Evolutionary conservation across 2,113 vertebrate genomes (phyloP).

Genomic region (Apteryx owenii): DNA sequence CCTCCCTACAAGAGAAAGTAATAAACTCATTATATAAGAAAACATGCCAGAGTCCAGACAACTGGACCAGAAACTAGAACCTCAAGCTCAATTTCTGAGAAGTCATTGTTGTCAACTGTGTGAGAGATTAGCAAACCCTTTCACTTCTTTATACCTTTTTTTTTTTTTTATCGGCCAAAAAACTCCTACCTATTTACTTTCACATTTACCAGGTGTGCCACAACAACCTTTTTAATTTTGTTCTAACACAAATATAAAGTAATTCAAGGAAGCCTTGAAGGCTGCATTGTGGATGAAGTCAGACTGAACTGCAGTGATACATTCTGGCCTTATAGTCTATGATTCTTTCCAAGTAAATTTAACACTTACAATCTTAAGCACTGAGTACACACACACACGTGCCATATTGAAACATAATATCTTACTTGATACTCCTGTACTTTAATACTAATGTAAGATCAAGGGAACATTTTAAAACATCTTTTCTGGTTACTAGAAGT

Average conservation of each 20-base stretch:
- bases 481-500: neutral
- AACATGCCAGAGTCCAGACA: neutral
- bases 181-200: neutral
- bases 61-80: neutral
- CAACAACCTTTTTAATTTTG: neutral
- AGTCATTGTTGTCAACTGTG: neutral
- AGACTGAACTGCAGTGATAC: neutral
- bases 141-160: neutral
- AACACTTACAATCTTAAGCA: neutral
- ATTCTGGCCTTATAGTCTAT: neutral
- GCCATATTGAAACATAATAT: neutral
- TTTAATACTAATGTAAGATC: neutral
- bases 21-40: neutral
- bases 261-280: neutral
- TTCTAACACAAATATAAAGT: neutral
- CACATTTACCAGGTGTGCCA: neutral
- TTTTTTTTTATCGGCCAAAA: neutral
- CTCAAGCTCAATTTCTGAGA: neutral
- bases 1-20: constrained; percentile 74
- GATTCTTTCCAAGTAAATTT: neutral
- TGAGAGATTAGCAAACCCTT: neutral
- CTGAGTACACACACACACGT: neutral
- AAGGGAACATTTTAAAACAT: neutral
- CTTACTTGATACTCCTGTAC: neutral
- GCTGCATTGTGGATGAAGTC: neutral